Evolutionary conservation across 2,888 invertebrate species (phyloP), one percentile per base, ranked within the genome.

Genomic region (Lypha dubia): DNA sequence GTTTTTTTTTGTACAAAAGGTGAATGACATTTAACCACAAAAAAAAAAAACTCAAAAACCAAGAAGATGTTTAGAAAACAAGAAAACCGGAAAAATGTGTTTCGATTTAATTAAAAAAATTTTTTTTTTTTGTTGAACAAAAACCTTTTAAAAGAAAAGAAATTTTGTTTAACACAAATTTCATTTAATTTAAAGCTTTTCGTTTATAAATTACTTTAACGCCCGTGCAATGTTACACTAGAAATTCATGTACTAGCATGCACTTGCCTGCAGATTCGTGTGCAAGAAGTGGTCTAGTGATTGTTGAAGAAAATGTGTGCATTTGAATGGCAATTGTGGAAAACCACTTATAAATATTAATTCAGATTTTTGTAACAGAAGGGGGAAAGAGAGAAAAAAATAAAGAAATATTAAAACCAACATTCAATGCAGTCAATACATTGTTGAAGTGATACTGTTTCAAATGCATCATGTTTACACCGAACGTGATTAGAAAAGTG

Each of bases 251-350:
- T 2, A 15, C 11, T 38, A n/a, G n/a, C 22, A 44, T 44, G 44
- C 8, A 2, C 44, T 9, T 38, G n/a, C 8, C 17, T 32, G n/a
- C 32, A 58, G n/a, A 41, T 22, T 44, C 17, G 15, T 35, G 38
- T 53, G 22, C 32, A 20, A n/a, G 32, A 5, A 28, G 28, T 32
- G 20, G 65, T 65, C 53, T 67, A 22, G 4, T 46, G 38, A 24
- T 38, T 35, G n/a, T 28, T 35, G 17, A 8, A 24, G 70, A 71
- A 46, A 60, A 22, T n/a, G 15, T 58, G 15, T 38, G 53, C 22
- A 76, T 74, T 80, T 67, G 73, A 73, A 51, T 67, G 51, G 51
- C 67, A 73, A 80, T 74, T 74, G 65, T 74, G 46, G 62, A 44
- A 41, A 53, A 74, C 49, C 74, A 67, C 67, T 67, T 74, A 28